Evolutionary conservation across 2,113 vertebrate species (phyloP), one percentile per base, ranked within the genome.

Genomic region (Pimephales promelas): DNA sequence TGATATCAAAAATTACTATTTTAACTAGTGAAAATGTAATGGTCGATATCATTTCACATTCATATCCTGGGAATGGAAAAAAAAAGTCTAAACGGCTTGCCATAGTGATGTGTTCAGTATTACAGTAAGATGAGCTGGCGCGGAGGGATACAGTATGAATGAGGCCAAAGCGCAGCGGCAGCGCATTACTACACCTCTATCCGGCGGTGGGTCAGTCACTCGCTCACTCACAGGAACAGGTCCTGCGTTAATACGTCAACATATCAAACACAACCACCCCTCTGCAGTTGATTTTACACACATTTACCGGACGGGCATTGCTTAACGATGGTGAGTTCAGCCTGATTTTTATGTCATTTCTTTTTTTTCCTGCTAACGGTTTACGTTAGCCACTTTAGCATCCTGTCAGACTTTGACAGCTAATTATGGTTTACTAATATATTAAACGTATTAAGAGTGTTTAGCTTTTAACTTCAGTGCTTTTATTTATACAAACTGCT

Each of bases 101-200:
- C 40, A 40, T 40, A 40, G 11, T 24, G 11, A 4, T 14, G 45
- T 20, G 40, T 72, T n/a, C 70, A 10, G n/a, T 47, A 82, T n/a
- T n/a, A n/a, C n/a, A n/a, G 74, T 34, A 24, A 75, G 66, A 73
- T 45, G 22, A 66, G 7, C 52, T 45, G 18, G 14, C 31, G 87
- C 87, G 90, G 87, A 88, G 76, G 74, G 85, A 90, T 88, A 87
- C 61, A 71, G 79, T 57, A 82, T 85, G 52, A 66, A 64, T 62
- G 74, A 64, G 71, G 78, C 73, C 79, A 74, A 73, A 70, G 61
- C 73, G 36, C 74, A 61, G 3, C 36, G 26, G 81, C 28, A 43
- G 64, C 74, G 45, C 31, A n/a, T 18, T 45, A 49, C n/a, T 79
- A 76, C 59, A 68, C 26, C 14, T 20, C 82, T 43, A 68, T 74